phyloP scores from a whole-genome alignment of 2,888 invertebrate genomes.

The Pogonocherus hispidulus region DNA sequence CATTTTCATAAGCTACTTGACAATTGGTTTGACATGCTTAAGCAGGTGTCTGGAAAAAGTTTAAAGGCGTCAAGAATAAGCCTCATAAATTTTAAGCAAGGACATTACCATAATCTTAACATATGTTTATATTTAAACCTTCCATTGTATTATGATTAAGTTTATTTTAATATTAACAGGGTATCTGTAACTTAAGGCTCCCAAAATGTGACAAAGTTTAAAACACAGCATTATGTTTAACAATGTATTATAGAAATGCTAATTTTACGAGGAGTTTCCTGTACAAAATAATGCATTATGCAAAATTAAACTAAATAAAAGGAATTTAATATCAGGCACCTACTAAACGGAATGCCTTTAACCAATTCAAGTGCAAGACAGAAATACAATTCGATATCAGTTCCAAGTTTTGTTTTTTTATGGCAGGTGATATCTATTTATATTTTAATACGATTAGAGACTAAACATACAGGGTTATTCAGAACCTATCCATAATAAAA shows the following conservation, averaged over 20 bases:
- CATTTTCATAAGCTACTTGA: conserved; percentile 40
- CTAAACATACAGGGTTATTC: too few relatives aligned
- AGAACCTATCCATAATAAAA: too few relatives aligned
- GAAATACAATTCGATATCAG: too few relatives aligned
- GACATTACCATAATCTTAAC: conserved; percentile 43
- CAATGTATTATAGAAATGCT: conserved; percentile 5
- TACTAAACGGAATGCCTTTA: not conserved
- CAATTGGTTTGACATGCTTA: conserved; percentile 40
- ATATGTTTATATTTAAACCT: conserved; percentile 45
- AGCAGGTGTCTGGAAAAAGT: conserved; percentile 34
- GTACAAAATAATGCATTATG: conserved; percentile 12
- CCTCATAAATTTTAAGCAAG: conserved; percentile 42
- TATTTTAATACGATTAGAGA: too few relatives aligned
- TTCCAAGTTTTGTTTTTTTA: too few relatives aligned
- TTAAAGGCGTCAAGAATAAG: conserved; percentile 24
- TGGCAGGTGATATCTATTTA: too few relatives aligned
- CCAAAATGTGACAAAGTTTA: conserved; percentile 4
- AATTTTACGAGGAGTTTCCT: conserved; percentile 19
- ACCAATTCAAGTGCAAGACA: too few relatives aligned
- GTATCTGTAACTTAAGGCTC: not conserved
- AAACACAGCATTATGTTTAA: conserved; percentile 11
- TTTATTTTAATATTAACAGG: conserved; percentile 33
- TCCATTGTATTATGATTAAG: conserved; percentile 44
- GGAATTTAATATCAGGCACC: conserved; percentile 5
- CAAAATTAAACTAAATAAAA: conserved; percentile 3